Conservation (phyloP, 2,888 invertebrate genomes). For the Hetaerina titia region DNA sequence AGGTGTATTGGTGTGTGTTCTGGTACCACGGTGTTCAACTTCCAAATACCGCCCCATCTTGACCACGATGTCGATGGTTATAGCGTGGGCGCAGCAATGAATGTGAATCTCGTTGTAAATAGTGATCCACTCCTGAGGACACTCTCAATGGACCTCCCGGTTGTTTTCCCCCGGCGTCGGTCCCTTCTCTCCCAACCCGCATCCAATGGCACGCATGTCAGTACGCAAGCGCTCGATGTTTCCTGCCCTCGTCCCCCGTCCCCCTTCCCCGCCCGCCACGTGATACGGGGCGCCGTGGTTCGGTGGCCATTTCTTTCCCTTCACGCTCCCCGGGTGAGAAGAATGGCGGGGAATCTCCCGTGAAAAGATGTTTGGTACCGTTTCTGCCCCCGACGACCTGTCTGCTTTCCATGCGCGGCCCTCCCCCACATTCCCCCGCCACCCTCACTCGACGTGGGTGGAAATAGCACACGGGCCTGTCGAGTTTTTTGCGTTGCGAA, state of each 20-base stretch:
- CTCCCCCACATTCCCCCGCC: conserved; percentile 7
- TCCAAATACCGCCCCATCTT: no score
- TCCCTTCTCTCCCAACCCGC: no score
- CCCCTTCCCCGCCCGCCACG: conserved; percentile 39
- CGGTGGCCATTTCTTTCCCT: background rate
- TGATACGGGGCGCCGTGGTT: conserved; percentile 13
- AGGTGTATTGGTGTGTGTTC: no score
- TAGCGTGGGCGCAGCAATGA: no score
- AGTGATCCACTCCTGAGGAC: no score
- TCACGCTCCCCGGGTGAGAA: conserved; percentile 25
- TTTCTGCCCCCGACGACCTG: conserved; percentile 20
- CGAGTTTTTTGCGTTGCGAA: conserved; percentile 4
- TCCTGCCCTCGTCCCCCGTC: background rate
- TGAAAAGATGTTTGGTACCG: conserved; percentile 23
- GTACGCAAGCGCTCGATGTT: background rate
- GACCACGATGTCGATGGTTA: no score
- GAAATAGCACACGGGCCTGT: background rate
- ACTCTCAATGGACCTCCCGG: no score
- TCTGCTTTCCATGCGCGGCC: conserved; percentile 26
- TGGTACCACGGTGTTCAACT: no score
- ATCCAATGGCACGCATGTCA: no score
- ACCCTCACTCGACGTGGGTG: background rate
- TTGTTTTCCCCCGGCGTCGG: no score
- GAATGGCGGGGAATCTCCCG: conserved; percentile 28
- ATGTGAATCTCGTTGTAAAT: no score